Evolutionary conservation across 2,113 vertebrate genomes (phyloP), one percentile per base, ranked within the genome.

Genomic region (Colossoma macropomum): DNA sequence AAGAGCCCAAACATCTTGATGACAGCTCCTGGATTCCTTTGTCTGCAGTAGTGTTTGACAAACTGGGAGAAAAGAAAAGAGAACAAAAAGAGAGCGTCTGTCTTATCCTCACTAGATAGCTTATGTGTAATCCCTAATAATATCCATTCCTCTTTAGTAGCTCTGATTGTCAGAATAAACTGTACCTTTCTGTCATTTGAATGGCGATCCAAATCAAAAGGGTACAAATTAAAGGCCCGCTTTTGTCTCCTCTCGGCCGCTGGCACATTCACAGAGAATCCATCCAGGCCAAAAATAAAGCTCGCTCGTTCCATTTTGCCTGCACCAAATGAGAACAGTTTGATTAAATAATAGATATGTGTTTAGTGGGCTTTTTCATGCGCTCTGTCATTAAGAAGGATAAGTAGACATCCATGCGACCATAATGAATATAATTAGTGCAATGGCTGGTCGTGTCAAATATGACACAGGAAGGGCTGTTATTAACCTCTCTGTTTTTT

Each of bases 331-430:
- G 95, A 95, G 95, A 96, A 93, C 89, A 95, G 95, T 97, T 97
- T 98, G 97, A 97, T 98, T 97, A 96, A 99, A 97, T 98, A 98
- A 97, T 97, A 97, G 96, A 97, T 97, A 96, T 96, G 96, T 96
- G 97, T 96, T 97, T 93, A 94, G 93, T 92, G 95, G 94, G 91
- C 90, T 92, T 93, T 93, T 92, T 96, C 90, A 94, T 96, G 95
- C 90, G 93, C 94, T 89, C 92, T 97, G 96, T 96, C 96, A 97
- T 96, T 97, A 97, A 95, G 92, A 93, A 95, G 96, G 96, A 97
- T 97, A 96, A 96, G 95, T 95, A 96, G 95, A 96, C 95, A 95
- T 97, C 95, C 95, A 95, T 93, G 94, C 94, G 96, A 93, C 95
- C 94, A 86, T 98, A 97, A 99, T 99, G 95, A 98, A 96, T 95